These are phyloP conservation scores for Pseudococcus longispinus DNA, from an alignment of 2,888 invertebrate species.

Conservation along the genomic window DNA sequence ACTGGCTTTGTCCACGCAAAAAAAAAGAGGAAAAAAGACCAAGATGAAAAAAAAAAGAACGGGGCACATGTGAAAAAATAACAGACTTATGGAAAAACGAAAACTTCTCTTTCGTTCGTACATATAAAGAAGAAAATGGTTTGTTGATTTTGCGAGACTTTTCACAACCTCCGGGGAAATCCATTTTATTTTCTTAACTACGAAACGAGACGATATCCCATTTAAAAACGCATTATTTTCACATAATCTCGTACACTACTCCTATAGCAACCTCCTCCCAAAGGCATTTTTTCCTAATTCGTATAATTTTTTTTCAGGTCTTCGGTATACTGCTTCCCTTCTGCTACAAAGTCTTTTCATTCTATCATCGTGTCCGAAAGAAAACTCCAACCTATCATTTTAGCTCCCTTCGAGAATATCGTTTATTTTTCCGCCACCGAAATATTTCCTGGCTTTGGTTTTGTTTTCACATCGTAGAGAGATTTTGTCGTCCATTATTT, in stretches of 20 bases:
- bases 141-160: slow-evolving; percentile 43
- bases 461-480: not conserved
- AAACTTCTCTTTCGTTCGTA: slow-evolving; percentile 26
- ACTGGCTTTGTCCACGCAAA: not conserved
- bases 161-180: slow-evolving; percentile 39
- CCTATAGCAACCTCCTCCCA: not conserved
- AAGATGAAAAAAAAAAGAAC: not conserved
- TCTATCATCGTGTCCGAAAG: not conserved
- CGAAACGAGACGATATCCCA: slow-evolving; percentile 33
- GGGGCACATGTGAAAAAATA: slow-evolving; percentile 38
- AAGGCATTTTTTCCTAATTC: slow-evolving; percentile 39
- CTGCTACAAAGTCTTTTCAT: not conserved
- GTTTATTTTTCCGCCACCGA: no score
- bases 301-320: not conserved
- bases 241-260: slow-evolving; percentile 9
- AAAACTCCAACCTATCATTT: not conserved
- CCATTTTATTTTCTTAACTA: slow-evolving; percentile 34
- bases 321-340: not conserved
- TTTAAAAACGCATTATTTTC: slow-evolving; percentile 39
- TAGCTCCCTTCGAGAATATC: not conserved
- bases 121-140: slow-evolving; percentile 9
- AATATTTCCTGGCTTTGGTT: not conserved
- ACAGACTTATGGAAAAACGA: slow-evolving; percentile 46
- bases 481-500: not conserved
- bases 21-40: not conserved